phyloP scores from a whole-genome alignment of 2,888 invertebrate species.

The Agrilus cyanescens region DNA sequence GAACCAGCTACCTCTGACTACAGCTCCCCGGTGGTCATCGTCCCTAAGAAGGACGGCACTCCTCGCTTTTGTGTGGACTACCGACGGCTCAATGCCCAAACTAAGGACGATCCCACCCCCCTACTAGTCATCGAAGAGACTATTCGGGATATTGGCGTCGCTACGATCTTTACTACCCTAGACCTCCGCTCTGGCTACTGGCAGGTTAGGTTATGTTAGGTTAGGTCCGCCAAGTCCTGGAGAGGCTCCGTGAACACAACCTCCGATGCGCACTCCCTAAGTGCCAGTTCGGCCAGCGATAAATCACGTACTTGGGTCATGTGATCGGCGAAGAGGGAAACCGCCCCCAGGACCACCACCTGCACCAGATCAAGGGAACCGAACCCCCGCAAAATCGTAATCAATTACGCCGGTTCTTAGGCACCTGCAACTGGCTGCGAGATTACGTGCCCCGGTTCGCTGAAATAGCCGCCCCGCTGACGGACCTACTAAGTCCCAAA shows the following conservation, averaged over 20 bases:
- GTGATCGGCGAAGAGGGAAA: slow-evolving; percentile 7
- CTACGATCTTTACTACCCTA: not conserved
- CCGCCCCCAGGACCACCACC: slow-evolving; percentile 7
- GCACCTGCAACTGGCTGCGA: slow-evolving; percentile 17
- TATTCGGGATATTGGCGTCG: not conserved
- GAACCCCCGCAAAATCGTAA: slow-evolving; percentile 6
- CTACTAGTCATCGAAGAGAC: not conserved
- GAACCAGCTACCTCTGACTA: slow-evolving; percentile 12
- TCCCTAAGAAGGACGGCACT: slow-evolving; percentile 14
- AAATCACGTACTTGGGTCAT: slow-evolving; percentile 12
- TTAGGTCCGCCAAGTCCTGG: not conserved
- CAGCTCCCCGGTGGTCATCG: slow-evolving; percentile 13
- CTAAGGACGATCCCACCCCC: not conserved
- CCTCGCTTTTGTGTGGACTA: slow-evolving; percentile 12
- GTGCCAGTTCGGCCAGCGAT: slow-evolving; percentile 9
- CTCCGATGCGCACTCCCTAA: slow-evolving; percentile 7
- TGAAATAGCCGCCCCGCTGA: slow-evolving; percentile 14
- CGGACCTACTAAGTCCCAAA: slow-evolving; percentile 10
- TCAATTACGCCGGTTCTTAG: slow-evolving; percentile 15
- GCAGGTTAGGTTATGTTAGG: no score
- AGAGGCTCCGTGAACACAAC: not conserved
- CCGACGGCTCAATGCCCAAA: no score
- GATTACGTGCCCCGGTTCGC: slow-evolving; percentile 18
- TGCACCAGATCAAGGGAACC: slow-evolving; percentile 4
- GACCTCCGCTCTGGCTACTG: not conserved